Evolutionary conservation across 1,140 invertebrate genomes (phyloP), one percentile per base, ranked within the genome.

Genomic region (Drosophila prosaltans): DNA sequence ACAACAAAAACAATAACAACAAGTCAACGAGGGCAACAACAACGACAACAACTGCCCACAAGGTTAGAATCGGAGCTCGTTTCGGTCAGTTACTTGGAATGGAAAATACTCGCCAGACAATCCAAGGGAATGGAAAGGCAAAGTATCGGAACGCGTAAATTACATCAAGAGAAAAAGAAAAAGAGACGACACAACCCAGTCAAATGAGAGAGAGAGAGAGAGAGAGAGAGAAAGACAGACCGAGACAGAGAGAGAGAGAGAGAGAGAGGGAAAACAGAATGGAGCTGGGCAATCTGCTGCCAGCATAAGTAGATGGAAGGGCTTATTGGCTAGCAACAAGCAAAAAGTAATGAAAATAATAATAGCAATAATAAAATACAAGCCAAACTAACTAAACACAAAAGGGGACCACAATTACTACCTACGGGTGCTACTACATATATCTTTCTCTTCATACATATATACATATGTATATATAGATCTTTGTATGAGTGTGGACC

Each of bases 1-100:
- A 83, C 74, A 83, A 71, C 62, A 63, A 30, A 30, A 30, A 59
- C 41, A 21, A 63, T 16, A 69, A 63, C 59, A 41, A 54, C 30
- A 36, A 36, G 6, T 7, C 32, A 36, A 36, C 32, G 32, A 36
- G 32, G 32, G 32, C 32, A 36, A 71, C 62, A 63, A 59, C 32
- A 16, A 63, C 36, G 63, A 62, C 16, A 16, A 16, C 59, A 41
- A 54, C 30, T 68, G 41, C 40, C 39, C 58, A 80, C 83, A 88
- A 88, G 83, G 83, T 78, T 88, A 84, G 81, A 72, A 83, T 79
- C 64, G 48, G 58, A 80, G 69, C 70, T 68, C 39, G 70, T 11
- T 66, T 69, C 80, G 76, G 77, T 81, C 78, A 69, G 74, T 72
- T 71, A 39, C 57, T 48, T 65, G 79, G 60, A 81, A 81, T 72